Evolutionary conservation across 2,888 invertebrate genomes (phyloP), one percentile per base, ranked within the genome.

Genomic region (Isoperla grammatica): DNA sequence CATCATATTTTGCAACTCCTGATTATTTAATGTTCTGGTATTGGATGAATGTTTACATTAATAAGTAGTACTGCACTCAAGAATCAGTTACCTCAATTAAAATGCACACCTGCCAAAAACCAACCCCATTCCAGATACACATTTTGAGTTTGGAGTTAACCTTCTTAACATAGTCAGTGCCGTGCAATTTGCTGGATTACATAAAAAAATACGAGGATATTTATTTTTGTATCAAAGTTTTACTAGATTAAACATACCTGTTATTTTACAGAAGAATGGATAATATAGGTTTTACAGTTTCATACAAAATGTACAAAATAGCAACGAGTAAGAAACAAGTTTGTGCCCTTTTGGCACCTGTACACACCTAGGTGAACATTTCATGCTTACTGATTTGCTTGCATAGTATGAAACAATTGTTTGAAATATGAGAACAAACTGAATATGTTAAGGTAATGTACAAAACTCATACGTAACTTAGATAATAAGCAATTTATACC

Each of bases 1-100:
- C n/a, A 42, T 42, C 13, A 42, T 50, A n/a, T 50, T 50, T 20
- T 50, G 49, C 49, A 50, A 50, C 49, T 50, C 49, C 29, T 15
- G 23, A 50, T n/a, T 50, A 13, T 50, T 35, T 50, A 50, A 50
- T 45, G 45, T 29, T 29, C 29, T 29, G 29, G 29, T 29, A 29
- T 29, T 29, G 29, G 29, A 29, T 29, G 29, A 29, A 29, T 6
- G 29, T 29, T 29, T 29, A 29, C 29, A 29, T 29, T 29, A 8
- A 29, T 29, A 29, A 29, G 29, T 29, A 29, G 29, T 29, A 29
- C 29, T 29, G 29, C 29, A 29, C 29, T 29, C 29, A 29, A 29
- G 29, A 29, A 29, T 29, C 29, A 29, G 29, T 29, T 29, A 29
- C 29, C 29, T 29, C 29, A 29, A 29, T 6, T 29, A 29, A n/a